Evolutionary conservation across 92 coral and sea anemone species (phyloP), one percentile per base, ranked within the genome.

Genomic region (Palythoa caribaeorum): DNA sequence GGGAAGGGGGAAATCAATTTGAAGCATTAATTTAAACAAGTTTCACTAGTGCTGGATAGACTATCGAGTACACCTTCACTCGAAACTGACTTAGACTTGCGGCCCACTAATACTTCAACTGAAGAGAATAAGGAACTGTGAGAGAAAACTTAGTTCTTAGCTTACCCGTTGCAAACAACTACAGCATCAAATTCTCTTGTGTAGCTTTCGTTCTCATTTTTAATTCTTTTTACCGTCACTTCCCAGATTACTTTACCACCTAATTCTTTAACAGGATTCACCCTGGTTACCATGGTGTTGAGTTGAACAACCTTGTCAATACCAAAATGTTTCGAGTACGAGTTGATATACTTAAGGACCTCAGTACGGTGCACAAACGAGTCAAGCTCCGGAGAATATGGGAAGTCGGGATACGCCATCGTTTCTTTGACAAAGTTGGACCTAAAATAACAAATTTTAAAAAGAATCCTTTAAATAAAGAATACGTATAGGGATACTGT

Each of bases 111-210:
- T 2, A 6, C 21, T 9, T 28, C 28, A 28, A 65, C 9, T 16
- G 9, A 19, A 21, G 21, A 65, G 6, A 14, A 63, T 28, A 28
- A 28, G 28, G 28, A 28, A 28, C 28, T 28, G 28, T 28, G 60
- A 9, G 87, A 83, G 13, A 54, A 10, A 69, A 7, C 28, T 54
- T 9, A 50, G 10, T 9, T 51, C 52, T 77, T 6, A 15, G 70
- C 96, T 77, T 88, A 96, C 98, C 98, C 98, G 90, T 92, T 94
- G 87, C 98, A 96, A 6, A 95, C 93, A 76, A 94, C 90, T 1
- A 93, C 94, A 66, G 95, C 97, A 70, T 94, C 92, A 94, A 94
- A 94, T 17, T 79, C n/a, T 0, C 74, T 54, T 55, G 91, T 91
- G 48, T 37, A 73, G 47, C 83, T 62, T 19, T 94, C 85, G 16